Evolutionary conservation across 2,888 invertebrate species (phyloP), one percentile per base, ranked within the genome.

Genomic region (Hypercompe scribonia): DNA sequence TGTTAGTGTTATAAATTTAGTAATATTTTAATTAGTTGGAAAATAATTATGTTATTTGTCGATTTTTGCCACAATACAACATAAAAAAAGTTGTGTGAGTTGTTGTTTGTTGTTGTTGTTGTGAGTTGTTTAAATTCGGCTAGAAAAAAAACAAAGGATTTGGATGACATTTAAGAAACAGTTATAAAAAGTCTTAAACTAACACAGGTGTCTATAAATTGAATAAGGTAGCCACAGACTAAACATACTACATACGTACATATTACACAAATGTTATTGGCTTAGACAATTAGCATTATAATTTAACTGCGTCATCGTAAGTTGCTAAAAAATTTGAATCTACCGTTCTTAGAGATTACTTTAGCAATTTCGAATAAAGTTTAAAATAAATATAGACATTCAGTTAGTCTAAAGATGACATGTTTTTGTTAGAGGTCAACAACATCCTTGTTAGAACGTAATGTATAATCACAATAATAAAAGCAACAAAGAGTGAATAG

Each of bases 391-490:
- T 54, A 58, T 13, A 61, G 18, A 61, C 0, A 31, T 61, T 61
- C 18, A 31, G 61, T 61, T 61, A 61, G 61, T 61, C 18, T 31
- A 31, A 31, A 31, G 18, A 36, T 33, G 66, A 50, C 65, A 39
- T 39, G 42, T 42, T 61, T 21, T 61, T 61, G 39, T 39, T 34
- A 65, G 13, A 65, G 71, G 34, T 46, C 65, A 65, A 71, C 65
- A 65, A 71, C 65, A 65, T 46, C 63, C 28, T 61, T 61, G 4
- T 31, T 31, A 31, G 31, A 61, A 61, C 61, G 31, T 18, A 31
- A 28, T 31, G 61, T 61, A 61, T 61, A 31, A 61, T 28, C 28
- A 61, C 4, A 31, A 54, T 54, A 61, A 61, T 28, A 31, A 61
- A 13, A 18, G 13, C 61, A 61, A 61, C 61, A 61, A 31, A 31